Base-by-base conservation (phyloP, 2,888 invertebrate genomes). In the Tanypteryx hageni region DNA sequence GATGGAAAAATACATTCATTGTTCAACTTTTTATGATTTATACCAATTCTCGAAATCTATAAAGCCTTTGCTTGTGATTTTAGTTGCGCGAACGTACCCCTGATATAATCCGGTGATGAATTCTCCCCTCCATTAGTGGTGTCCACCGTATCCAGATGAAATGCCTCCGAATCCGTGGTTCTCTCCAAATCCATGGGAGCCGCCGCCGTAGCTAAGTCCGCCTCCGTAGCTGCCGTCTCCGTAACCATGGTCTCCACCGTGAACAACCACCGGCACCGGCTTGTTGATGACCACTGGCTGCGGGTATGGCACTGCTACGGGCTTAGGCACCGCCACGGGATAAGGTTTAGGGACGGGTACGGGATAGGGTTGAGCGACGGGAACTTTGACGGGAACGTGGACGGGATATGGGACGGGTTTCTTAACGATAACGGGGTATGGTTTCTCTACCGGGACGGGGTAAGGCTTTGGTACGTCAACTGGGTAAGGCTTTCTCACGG, bases 321-420 rank as follows among this genome's bases (percentile, higher is more conserved):
- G 92, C 31, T 59, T 56, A 22, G 89, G 89, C 11, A 89, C 89
- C 18, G 82, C 64, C 1, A 92, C 92, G 9, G 92, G 84, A 4
- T 82, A 81, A 16, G 92, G 92, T 57, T 92, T 92, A 16, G 92
- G 57, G 13, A 97, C 96, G 91, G 95, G 96, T 1, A 94, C 97
- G 92, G 98, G 98, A 95, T 97, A 97, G 10, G 98, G 97, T 14
- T 97, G 97, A 93, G 97, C 97, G 94, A 96, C 96, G 9, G 96
- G 96, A 93, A 97, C 96, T 94, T 97, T 97, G 56, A 97, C 96
- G 93, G 96, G 96, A 27, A 96, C 97, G 93, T 97, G 97, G 94
- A 95, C 95, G 81, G 95, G 96, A 93, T 95, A 97, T 92, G 96
- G 95, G 31, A 96, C 95, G 44, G 94, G 95, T 93, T 95, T 95